Conservation (phyloP, 2,797 vertebrate species). For the Gymnocypris eckloni region DNA sequence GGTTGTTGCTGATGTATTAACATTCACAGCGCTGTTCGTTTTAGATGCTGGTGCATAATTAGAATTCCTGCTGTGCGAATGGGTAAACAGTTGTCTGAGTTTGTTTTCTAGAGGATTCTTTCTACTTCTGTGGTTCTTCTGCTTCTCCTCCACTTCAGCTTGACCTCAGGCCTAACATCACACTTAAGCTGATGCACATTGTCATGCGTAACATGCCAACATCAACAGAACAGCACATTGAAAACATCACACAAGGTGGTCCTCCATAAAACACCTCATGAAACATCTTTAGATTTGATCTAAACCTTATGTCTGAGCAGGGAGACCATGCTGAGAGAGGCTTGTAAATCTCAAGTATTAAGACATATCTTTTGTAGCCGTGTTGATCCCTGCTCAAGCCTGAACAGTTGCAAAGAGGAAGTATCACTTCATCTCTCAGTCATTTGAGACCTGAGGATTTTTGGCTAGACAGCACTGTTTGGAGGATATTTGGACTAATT, state of each 20-base stretch:
- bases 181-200: conserved; percentile 40
- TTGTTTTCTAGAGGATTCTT: not conserved
- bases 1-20: conserved; percentile 37
- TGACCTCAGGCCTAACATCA: conserved; percentile 44
- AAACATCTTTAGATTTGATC: conserved; percentile 54
- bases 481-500: conserved; percentile 14
- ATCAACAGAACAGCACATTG: conserved; percentile 36
- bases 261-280: conserved; percentile 55
- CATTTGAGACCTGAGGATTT: conserved; percentile 41
- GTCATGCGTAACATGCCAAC: conserved; percentile 25
- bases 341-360: conserved; percentile 50
- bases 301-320: conserved; percentile 51
- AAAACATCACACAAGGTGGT: conserved; percentile 43
- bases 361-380: conserved; percentile 55
- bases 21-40: conserved; percentile 9
- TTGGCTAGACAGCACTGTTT: not conserved
- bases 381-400: conserved; percentile 42
- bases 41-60: conserved; percentile 16
- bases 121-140: conserved; percentile 9
- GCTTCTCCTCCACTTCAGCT: conserved; percentile 10
- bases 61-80: conserved; percentile 20
- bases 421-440: conserved; percentile 52
- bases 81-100: conserved; percentile 11
- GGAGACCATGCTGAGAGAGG: conserved; percentile 43
- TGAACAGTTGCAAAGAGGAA: conserved; percentile 31